Base-by-base conservation (phyloP, 2,797 vertebrate genomes). In the Intellagama lesueurii region DNA sequence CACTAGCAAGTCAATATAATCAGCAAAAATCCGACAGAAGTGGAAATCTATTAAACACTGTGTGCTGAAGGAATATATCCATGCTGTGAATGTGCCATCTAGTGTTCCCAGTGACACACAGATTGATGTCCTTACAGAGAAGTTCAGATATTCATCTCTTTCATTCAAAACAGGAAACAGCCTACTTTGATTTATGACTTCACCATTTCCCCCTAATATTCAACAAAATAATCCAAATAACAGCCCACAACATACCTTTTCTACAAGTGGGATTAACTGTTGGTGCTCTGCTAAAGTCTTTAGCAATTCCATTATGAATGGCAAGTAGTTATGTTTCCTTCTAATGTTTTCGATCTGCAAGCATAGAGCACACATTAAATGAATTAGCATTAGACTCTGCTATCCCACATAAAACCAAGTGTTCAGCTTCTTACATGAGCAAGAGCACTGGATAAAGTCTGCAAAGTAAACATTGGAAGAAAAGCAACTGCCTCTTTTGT, bases 251-350 rank as follows among this genome's bases (percentile, higher is more conserved):
- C 95, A 94, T 93, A 99, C 99, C 97, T 99, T 99, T 95, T 99
- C 99, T 96, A 99, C 99, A 96, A 99, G 95, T 75, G 99, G 98
- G 96, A 99, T 99, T 96, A 99, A 96, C 95, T 99, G 98, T 93
- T 99, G 99, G 94, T 99, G 98, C 94, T 99, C 99, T 89, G 99
- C 99, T 97, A 99, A 96, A 0, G 98, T 99, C 97, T 99, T 99
- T 97, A 99, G 95, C 89, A 99, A 96, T 97, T 99, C 99, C 98
- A 99, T 99, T 93, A 99, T 99, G 94, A 99, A 99, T 86, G 99
- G 98, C 92, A 99, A 95, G 94, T 99, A 99, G 95, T 99, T 99
- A 97, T 99, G 99, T 96, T 99, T 99, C 96, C 99, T 97, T 97
- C 99, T 97, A 94, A 99, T 99, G 95, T 99, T 99, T 98, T 99